Evolutionary conservation across 2,888 invertebrate species (phyloP).

Genomic region (Gasteruption jaculator): DNA sequence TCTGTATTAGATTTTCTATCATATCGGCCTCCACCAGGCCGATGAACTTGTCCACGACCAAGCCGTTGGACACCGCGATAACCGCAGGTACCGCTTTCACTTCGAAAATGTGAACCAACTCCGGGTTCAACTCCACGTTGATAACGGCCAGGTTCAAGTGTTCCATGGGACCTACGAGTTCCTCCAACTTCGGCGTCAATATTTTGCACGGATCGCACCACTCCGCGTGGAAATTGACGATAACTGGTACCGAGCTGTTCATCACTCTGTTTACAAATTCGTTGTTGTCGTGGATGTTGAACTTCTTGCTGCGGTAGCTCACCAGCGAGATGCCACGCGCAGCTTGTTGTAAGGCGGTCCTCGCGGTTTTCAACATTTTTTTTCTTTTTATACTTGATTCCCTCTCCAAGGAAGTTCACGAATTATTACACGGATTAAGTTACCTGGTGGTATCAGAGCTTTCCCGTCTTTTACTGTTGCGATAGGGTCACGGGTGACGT

Average conservation of each 20-base stretch:
- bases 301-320: conserved; percentile 37
- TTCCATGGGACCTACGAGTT: conserved; percentile 67
- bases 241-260: conserved; percentile 80
- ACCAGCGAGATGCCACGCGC: conserved; percentile 36
- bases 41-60: conserved; percentile 83
- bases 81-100: conserved; percentile 82
- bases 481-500: no score
- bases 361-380: conserved; percentile 43
- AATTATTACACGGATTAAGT: no score
- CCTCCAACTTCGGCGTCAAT: conserved; percentile 76
- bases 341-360: conserved; percentile 26
- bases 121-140: conserved; percentile 77
- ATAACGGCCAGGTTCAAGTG: conserved; percentile 76
- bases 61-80: conserved; percentile 75
- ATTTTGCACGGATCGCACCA: conserved; percentile 91
- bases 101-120: conserved; percentile 75
- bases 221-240: conserved; percentile 86
- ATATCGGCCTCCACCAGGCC: conserved; percentile 78
- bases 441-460: no score
- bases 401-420: no score
- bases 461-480: no score
- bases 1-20: conserved; percentile 74
- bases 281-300: conserved; percentile 66
- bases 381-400: conserved; percentile 31
- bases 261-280: conserved; percentile 79